Percentiles rank a stretch among this genome's conserved stretches.
phyloP scores from a whole-genome alignment of 2,797 vertebrate species.

The Myotis pilosus region DNA sequence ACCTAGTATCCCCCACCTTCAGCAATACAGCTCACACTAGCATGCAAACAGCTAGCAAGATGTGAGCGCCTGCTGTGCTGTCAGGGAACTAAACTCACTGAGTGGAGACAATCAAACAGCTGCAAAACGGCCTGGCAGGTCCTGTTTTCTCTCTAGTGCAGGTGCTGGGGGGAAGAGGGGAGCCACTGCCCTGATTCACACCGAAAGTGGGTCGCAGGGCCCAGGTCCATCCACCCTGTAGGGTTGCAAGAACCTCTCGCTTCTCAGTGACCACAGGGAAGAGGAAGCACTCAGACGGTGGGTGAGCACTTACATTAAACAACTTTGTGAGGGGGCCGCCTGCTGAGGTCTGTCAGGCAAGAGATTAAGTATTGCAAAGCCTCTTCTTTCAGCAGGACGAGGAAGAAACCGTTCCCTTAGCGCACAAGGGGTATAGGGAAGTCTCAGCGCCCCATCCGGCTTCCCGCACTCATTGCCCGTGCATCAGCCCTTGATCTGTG shows the following conservation, averaged over 20 bases:
- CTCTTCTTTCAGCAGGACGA: background rate
- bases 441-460: background rate
- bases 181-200: background rate
- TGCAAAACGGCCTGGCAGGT: background rate
- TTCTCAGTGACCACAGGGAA: background rate
- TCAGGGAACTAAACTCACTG: background rate
- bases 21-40: background rate
- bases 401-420: background rate
- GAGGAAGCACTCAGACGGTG: background rate
- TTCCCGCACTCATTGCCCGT: background rate
- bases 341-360: background rate
- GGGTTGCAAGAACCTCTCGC: background rate
- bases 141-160: background rate
- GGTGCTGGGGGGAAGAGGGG: fast-evolving
- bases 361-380: background rate
- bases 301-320: background rate
- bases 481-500: too few relatives aligned
- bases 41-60: background rate
- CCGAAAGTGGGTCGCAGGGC: too few relatives aligned
- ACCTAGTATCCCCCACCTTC: background rate
- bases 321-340: background rate
- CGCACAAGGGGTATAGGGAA: background rate
- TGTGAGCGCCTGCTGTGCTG: background rate
- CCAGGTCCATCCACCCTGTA: background rate
- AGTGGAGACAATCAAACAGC: background rate